phyloP scores from a whole-genome alignment of 2,888 invertebrate genomes.

The Orchesella flavescens region DNA sequence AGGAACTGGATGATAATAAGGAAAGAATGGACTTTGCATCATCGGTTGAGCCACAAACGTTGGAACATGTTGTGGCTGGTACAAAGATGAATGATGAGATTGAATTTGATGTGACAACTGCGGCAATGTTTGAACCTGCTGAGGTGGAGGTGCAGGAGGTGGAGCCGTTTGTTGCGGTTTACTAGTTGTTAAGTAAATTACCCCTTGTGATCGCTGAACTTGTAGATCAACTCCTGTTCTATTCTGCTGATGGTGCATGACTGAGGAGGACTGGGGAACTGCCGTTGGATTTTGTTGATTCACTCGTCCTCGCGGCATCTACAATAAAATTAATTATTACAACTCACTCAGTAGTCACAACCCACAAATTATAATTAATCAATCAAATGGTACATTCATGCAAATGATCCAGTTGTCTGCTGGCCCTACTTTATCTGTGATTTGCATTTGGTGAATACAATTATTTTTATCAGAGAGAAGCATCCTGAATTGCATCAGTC shows the following conservation, averaged over 20 bases:
- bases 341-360: too few species aligned
- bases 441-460: too few species aligned
- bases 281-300: conserved; percentile 13
- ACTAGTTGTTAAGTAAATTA: conserved; percentile 44
- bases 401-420: too few species aligned
- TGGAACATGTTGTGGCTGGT: conserved; percentile 47
- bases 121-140: not conserved
- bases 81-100: conserved; percentile 52
- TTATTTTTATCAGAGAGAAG: too few species aligned
- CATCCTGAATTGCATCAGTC: too few species aligned
- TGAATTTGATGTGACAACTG: conserved; percentile 32
- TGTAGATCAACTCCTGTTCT: conserved; percentile 25
- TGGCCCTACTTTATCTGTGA: too few species aligned
- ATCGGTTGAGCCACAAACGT: conserved; percentile 33
- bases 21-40: conserved; percentile 48
- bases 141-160: conserved; percentile 12
- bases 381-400: too few species aligned
- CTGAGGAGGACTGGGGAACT: too few species aligned
- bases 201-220: conserved; percentile 56
- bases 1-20: conserved; percentile 44
- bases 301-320: conserved; percentile 19
- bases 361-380: too few species aligned
- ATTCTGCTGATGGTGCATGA: conserved; percentile 22
- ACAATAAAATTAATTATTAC: too few species aligned
- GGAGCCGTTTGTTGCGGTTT: conserved; percentile 14